Percentiles rank a stretch among this genome's conserved stretches.
Conservation (phyloP, 2,113 vertebrate genomes). For the Falco punctatus region DNA sequence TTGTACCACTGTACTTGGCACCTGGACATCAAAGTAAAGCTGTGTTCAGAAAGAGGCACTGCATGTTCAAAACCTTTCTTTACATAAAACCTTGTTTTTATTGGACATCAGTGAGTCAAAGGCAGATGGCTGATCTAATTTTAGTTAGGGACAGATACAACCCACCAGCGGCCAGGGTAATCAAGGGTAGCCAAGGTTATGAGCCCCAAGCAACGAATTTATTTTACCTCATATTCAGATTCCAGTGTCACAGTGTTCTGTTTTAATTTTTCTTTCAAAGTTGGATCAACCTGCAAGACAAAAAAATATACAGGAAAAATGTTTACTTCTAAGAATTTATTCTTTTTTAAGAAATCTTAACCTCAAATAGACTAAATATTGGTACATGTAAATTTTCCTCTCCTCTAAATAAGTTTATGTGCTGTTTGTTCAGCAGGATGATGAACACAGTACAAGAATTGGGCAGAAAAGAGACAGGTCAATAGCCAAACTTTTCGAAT, state of each 20-base stretch:
- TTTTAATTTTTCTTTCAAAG: conserved; percentile 81
- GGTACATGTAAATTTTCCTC: not conserved
- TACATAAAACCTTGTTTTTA: conserved; percentile 57
- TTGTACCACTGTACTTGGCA: not conserved
- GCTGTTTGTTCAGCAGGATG: not conserved
- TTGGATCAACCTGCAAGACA: conserved; percentile 81
- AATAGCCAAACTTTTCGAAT: not conserved
- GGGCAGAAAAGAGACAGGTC: not conserved
- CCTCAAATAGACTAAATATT: not conserved
- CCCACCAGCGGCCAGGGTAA: conserved; percentile 23
- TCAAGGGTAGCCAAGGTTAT: conserved; percentile 45
- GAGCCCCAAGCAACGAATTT: conserved; percentile 22
- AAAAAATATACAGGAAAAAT: conserved; percentile 23
- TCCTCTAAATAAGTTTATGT: not conserved
- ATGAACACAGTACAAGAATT: not conserved
- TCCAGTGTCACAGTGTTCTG: conserved; percentile 80
- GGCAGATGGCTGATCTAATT: conserved; percentile 65
- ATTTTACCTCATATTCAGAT: conserved; percentile 88
- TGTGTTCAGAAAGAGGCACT: conserved; percentile 35
- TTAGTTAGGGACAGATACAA: conserved; percentile 51
- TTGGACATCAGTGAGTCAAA: conserved; percentile 44
- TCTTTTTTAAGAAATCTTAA: not conserved
- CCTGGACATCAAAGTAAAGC: conserved; percentile 31
- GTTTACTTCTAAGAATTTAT: not conserved
- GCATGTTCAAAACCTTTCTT: conserved; percentile 19